These are phyloP conservation scores for Darevskia nairensis DNA, from an alignment of 2,797 vertebrate species.

Conservation along the genomic window DNA sequence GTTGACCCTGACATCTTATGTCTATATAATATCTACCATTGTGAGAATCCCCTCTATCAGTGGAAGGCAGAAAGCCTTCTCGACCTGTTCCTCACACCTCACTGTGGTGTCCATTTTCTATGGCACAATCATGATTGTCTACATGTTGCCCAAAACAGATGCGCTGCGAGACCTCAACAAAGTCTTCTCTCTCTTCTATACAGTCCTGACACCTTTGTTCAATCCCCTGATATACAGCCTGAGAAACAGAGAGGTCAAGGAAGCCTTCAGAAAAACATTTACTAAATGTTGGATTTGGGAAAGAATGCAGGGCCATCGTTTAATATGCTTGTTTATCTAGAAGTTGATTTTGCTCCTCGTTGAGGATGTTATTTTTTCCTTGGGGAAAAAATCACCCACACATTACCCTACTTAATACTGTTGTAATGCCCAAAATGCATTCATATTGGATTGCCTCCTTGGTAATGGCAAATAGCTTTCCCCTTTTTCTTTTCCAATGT, in stretches of 20 bases:
- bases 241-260: conserved; percentile 32
- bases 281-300: background rate
- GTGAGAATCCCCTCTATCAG: conserved; percentile 6
- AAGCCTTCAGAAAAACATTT: background rate
- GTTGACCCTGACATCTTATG: conserved; percentile 29
- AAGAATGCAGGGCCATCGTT: background rate
- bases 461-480: background rate
- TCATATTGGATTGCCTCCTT: background rate
- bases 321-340: background rate
- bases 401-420: background rate
- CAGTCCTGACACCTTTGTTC: conserved; percentile 13
- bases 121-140: conserved; percentile 23
- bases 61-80: conserved; percentile 18
- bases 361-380: background rate
- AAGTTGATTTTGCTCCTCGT: background rate
- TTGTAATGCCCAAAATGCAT: background rate
- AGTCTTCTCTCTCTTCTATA: conserved; percentile 34
- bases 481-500: background rate
- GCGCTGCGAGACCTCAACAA: conserved; percentile 9
- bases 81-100: conserved; percentile 22
- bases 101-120: conserved; percentile 28
- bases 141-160: conserved; percentile 16
- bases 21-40: conserved; percentile 23
- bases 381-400: background rate
- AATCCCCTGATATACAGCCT: conserved; percentile 27